Conservation (phyloP, 2,113 vertebrate genomes). For the Myrmophylax atrothorax region DNA sequence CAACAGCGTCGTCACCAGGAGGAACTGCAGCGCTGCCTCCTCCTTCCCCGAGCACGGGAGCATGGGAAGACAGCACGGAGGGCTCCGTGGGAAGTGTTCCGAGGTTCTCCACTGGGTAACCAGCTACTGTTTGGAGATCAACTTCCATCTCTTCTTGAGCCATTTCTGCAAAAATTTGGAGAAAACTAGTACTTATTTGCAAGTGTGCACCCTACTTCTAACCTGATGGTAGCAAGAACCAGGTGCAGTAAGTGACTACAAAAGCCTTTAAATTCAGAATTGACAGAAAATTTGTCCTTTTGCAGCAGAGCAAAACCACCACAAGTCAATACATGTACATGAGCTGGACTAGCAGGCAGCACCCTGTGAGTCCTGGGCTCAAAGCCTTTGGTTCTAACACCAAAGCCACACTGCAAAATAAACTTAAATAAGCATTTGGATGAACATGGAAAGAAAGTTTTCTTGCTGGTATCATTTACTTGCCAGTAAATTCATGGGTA, state of each 20-base stretch:
- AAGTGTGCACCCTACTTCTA: accelerated
- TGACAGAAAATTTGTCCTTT: background rate
- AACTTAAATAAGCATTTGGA: background rate
- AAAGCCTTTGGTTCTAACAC: background rate
- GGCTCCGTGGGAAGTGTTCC: background rate
- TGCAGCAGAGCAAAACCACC: background rate
- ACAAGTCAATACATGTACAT: accelerated
- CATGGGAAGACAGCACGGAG: accelerated
- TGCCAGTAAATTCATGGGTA: background rate
- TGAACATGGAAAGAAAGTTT: background rate
- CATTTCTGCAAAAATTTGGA: constrained; percentile 64
- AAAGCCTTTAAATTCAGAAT: background rate
- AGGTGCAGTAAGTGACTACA: background rate
- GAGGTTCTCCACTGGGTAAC: background rate
- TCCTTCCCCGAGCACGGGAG: background rate
- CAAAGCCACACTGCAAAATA: background rate
- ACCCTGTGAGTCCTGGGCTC: background rate
- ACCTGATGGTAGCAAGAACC: background rate
- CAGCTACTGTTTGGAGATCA: constrained; percentile 55
- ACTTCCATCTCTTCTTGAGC: constrained; percentile 86
- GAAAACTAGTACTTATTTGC: background rate
- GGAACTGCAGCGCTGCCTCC: background rate
- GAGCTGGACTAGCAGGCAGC: background rate
- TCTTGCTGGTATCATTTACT: background rate
- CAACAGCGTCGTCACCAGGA: background rate